Evolutionary conservation across 1,140 invertebrate genomes (phyloP).

Genomic region (Piezodorus guildinii): DNA sequence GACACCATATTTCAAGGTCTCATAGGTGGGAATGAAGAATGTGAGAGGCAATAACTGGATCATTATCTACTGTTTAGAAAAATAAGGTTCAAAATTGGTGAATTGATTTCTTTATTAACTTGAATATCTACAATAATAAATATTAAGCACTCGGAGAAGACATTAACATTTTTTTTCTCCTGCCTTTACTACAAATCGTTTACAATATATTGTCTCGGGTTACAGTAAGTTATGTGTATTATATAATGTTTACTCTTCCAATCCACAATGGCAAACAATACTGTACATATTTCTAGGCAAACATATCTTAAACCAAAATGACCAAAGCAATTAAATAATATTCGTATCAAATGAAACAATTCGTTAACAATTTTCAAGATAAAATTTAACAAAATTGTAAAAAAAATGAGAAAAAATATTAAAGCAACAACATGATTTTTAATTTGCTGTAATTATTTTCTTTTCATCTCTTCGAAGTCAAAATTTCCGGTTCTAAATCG

Average conservation of each 20-base stretch:
- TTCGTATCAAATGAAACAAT: neutral
- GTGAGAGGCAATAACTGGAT: too few relatives aligned
- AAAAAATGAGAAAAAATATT: neutral
- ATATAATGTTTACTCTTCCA: neutral
- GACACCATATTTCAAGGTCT: too few relatives aligned
- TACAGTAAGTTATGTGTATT: conserved; percentile 1
- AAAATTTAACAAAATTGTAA: neutral
- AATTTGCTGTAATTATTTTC: too few relatives aligned
- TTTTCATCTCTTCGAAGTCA: too few relatives aligned
- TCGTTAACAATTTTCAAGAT: neutral
- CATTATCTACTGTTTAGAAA: too few relatives aligned
- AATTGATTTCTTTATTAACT: neutral
- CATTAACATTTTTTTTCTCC: neutral
- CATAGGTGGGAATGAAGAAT: too few relatives aligned
- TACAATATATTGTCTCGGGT: neutral
- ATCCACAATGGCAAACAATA: neutral
- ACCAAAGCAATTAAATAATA: neutral
- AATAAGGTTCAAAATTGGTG: neutral
- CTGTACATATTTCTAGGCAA: neutral
- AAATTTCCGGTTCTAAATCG: too few relatives aligned
- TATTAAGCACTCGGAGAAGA: conserved; percentile 2
- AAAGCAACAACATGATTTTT: too few relatives aligned
- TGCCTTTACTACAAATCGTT: neutral
- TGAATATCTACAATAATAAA: neutral
- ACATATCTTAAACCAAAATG: neutral